Evolutionary conservation across 1,140 invertebrate species (phyloP), one percentile per base, ranked within the genome.

Genomic region (Trinorchestia longiramus): DNA sequence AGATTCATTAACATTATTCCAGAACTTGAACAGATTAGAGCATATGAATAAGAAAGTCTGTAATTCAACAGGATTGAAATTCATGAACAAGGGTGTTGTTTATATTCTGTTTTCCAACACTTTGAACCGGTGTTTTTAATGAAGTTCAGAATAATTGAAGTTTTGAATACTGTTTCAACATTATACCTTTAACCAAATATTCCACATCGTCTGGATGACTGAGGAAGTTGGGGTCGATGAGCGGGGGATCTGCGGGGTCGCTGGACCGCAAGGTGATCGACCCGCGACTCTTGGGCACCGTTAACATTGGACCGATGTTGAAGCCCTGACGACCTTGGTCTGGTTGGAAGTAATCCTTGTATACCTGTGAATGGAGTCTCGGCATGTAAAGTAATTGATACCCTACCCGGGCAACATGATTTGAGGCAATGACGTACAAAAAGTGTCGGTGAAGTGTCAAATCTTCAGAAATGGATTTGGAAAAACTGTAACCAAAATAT

Each of bases 141-240:
- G 19, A 53, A 77, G 15, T 77, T 77, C 1, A 77, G 62, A 23
- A 3, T 19, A 77, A 77, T 36, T 23, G 15, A 36, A 77, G 36
- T 3, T 77, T 77, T 1, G 36, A 11, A 23, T 77, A 23, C 15
- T 77, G 1, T 77, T 36, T 77, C 28, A 77, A 77, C 11, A 3
- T 3, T 8, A 11, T 40, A 96, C 95, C 95, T 92, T 94, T 92
- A 1, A 92, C 87, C 19, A 96, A 92, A 19, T 53, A 0, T 15
- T 45, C 95, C 8, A 92, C 77, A 47, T 96, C 95, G 40, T 96
- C 87, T 28, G 87, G 95, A 57, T 96, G 95, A n/a, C 77, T 91
- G 41, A 96, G 87, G 44, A 99, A 99, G 96, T 99, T 99, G 0
- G 99, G 98, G 97, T 98, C 98, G 41, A 99, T 98, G 42, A 98